Base-by-base conservation (phyloP, 1,140 invertebrate genomes). In the Listronotus bonariensis region DNA sequence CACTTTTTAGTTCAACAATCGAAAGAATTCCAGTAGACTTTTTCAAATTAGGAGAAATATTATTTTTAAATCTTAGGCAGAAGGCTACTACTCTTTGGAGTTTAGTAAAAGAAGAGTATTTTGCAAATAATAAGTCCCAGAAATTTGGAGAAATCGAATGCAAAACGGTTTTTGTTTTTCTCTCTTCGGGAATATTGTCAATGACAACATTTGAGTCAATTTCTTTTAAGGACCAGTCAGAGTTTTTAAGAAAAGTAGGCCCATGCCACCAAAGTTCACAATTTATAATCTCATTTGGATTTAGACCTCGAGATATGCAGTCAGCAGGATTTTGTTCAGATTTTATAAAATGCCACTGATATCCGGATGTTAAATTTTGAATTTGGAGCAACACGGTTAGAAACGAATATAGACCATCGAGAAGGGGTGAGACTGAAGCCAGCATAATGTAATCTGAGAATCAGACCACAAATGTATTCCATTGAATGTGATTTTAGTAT, bases 241-340 rank as follows among this genome's bases (percentile, higher is more conserved):
- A 1, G 14, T 51, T 26, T 51, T 20, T 15, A 75, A 52, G 49
- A 53, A n/a, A 77, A 26, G 20, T 0, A 49, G 76, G 76, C 9
- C 74, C 75, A 8, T 61, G 12, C 64, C 68, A 76, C 74, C 74
- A 78, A 9, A 77, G 43, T 4, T 49, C 14, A 46, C 63, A 51
- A 40, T 60, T 8, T 26, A 12, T 15, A 5, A 77, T 32, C n/a
- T 72, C 32, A 15, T 34, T 9, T 14, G 74, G 67, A 0, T 15
- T 12, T 14, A 73, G 6, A n/a, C 81, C 81, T n/a, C 81, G 20
- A 6, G 80, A 81, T 8, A 75, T 58, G 3, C 70, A 60, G 73
- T 84, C 81, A 7, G 79, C 79, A 34, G 80, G 80, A 70, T 83
- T 83, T 2, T 77, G 76, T 71, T 6, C 53, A 38, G 0, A 82